Evolutionary conservation across 2,113 vertebrate species (phyloP).

Genomic region (Poeciliopsis turrubarensis): DNA sequence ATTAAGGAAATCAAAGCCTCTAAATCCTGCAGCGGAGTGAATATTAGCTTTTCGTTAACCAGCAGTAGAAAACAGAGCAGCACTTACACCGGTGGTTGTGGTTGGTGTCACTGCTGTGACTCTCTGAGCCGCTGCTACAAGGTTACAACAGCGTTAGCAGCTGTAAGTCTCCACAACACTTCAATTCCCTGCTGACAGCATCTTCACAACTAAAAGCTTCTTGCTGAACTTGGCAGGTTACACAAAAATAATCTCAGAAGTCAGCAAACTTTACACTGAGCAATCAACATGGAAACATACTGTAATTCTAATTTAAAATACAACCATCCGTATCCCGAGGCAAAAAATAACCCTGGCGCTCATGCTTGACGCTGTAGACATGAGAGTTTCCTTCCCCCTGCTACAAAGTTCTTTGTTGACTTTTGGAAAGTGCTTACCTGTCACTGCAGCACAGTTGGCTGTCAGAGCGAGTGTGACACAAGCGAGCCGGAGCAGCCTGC

Average conservation of each 20-base stretch:
- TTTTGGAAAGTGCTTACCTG: slow-evolving; percentile 76
- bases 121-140: slow-evolving; percentile 45
- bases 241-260: slow-evolving; percentile 55
- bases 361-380: slow-evolving; percentile 43
- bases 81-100: slow-evolving; percentile 51
- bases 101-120: slow-evolving; percentile 42
- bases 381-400: slow-evolving; percentile 37
- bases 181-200: slow-evolving; percentile 35
- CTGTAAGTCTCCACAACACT: slow-evolving; percentile 42
- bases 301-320: slow-evolving; percentile 57
- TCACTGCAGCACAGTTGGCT: slow-evolving; percentile 65
- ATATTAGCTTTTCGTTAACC: slow-evolving; percentile 29
- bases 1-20: slow-evolving; percentile 17
- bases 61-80: slow-evolving; percentile 18
- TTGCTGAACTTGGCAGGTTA: slow-evolving; percentile 40
- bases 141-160: slow-evolving; percentile 53
- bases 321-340: slow-evolving; percentile 61
- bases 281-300: slow-evolving; percentile 63
- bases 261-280: slow-evolving; percentile 64
- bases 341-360: slow-evolving; percentile 62
- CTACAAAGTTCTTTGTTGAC: slow-evolving; percentile 66
- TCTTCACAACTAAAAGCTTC: slow-evolving; percentile 34
- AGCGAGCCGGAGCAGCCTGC: slow-evolving; percentile 65
- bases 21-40: slow-evolving; percentile 28
- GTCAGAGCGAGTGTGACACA: slow-evolving; percentile 69